phyloP scores from a whole-genome alignment of 2,797 vertebrate genomes.

The Gymnothorax reevesii region DNA sequence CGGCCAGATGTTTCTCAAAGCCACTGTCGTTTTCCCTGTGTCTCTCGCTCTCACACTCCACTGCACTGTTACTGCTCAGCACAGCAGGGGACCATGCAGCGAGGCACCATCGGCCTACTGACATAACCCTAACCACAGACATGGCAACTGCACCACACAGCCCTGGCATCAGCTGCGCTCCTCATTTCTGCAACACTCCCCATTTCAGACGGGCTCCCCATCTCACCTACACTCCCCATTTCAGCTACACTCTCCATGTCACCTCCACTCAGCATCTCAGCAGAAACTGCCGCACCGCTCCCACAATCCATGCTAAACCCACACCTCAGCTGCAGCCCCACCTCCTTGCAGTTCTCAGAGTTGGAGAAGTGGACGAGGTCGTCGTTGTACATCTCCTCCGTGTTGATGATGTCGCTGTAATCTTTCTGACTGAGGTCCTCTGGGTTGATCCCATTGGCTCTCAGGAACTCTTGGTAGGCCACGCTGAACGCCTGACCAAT shows the following conservation, averaged over 20 bases:
- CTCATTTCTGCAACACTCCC: background rate
- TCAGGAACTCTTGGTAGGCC: slow-evolving; percentile 97
- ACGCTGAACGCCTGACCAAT: slow-evolving; percentile 99
- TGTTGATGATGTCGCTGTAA: slow-evolving; percentile 98
- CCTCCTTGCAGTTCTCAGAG: slow-evolving; percentile 99
- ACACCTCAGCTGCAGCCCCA: slow-evolving; percentile 50
- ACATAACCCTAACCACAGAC: background rate
- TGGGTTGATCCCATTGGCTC: slow-evolving; percentile 97
- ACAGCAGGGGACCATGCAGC: background rate
- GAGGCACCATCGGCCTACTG: background rate
- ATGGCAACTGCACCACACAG: background rate
- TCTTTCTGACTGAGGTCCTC: slow-evolving; percentile 99
- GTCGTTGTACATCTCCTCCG: slow-evolving; percentile 99
- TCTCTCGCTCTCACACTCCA: slow-evolving; percentile 1
- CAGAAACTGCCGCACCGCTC: too few species aligned
- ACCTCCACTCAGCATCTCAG: too few species aligned
- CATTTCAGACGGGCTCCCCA: background rate
- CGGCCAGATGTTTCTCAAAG: background rate
- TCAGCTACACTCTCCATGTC: too few species aligned
- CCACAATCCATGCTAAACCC: too few species aligned
- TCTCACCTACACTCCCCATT: slow-evolving; percentile 70
- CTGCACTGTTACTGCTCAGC: background rate
- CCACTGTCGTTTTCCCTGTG: background rate
- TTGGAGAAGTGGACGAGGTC: slow-evolving; percentile 99
- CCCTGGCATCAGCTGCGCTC: background rate